Conservation (phyloP, 2,113 vertebrate genomes). For the Callorhinus ursinus region DNA sequence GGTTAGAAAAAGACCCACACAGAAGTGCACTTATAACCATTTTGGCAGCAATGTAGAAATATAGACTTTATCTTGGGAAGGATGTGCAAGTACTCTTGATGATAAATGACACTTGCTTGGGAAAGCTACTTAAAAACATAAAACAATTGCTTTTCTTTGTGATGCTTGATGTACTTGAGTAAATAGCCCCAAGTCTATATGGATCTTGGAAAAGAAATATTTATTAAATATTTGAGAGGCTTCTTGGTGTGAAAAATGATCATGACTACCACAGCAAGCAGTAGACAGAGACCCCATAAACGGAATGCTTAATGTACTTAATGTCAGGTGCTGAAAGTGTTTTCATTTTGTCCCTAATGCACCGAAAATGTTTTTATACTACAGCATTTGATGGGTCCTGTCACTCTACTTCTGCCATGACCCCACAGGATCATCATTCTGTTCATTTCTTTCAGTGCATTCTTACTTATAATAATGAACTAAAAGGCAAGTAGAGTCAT, state of each 20-base stretch:
- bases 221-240: conserved; percentile 67
- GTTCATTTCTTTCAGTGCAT: conserved; percentile 65
- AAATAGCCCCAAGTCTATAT: conserved; percentile 70
- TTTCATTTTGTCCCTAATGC: conserved; percentile 59
- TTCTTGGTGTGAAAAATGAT: conserved; percentile 66
- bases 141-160: conserved; percentile 50
- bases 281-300: conserved; percentile 7
- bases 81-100: background rate
- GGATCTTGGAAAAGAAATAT: conserved; percentile 63
- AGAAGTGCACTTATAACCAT: background rate
- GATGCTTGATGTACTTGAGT: conserved; percentile 62
- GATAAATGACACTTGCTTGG: conserved; percentile 34
- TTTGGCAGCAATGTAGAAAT: background rate
- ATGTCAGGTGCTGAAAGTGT: conserved; percentile 50
- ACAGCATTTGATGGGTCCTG: background rate
- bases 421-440: conserved; percentile 36
- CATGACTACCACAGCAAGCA: conserved; percentile 27
- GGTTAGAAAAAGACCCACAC: background rate
- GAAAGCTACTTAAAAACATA: conserved; percentile 42
- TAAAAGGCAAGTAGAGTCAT: conserved; percentile 53
- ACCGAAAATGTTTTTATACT: conserved; percentile 63
- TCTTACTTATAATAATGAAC: conserved; percentile 53
- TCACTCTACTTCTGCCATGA: conserved; percentile 4
- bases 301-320: conserved; percentile 64
- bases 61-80: background rate